Conservation (phyloP, 2,888 invertebrate genomes). For the Trissolcus japonicus region DNA sequence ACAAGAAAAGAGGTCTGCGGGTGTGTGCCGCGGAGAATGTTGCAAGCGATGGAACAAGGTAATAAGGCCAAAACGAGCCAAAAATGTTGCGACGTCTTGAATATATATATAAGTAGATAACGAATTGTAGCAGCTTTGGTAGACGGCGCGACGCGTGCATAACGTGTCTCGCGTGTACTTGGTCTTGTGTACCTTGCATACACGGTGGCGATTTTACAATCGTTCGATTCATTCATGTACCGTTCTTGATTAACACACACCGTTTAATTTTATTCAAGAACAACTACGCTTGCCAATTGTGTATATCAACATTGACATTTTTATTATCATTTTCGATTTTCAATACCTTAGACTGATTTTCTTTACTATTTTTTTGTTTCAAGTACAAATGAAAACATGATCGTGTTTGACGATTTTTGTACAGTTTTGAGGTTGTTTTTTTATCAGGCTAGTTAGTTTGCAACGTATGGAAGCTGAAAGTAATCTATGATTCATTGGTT, state of each 20-base stretch:
- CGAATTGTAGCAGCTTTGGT: slow-evolving; percentile 51
- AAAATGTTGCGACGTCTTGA: slow-evolving; percentile 24
- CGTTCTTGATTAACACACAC: not conserved
- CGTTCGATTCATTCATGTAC: slow-evolving; percentile 3
- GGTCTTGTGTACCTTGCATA: slow-evolving; percentile 33
- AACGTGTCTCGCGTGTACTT: slow-evolving; percentile 42
- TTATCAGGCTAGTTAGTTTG: not conserved
- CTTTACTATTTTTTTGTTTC: too few relatives aligned
- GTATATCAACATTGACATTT: too few relatives aligned
- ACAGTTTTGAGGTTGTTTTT: not conserved
- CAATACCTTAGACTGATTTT: too few relatives aligned
- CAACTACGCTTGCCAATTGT: not conserved
- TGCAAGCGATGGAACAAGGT: slow-evolving; percentile 27
- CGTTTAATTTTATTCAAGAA: not conserved
- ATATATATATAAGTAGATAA: slow-evolving; percentile 41
- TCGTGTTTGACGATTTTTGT: not conserved
- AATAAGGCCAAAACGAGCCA: slow-evolving; percentile 22
- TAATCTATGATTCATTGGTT: slow-evolving; percentile 35
- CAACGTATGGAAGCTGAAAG: not conserved
- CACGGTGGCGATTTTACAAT: slow-evolving; percentile 30
- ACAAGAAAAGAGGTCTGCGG: slow-evolving; percentile 1
- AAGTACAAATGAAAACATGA: too few relatives aligned
- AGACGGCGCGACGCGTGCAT: slow-evolving; percentile 56
- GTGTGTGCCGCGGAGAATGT: slow-evolving; percentile 6
- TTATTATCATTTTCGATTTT: too few relatives aligned